phyloP scores from a whole-genome alignment of 2,888 invertebrate species.

The Koerneria pararmatus region DNA sequence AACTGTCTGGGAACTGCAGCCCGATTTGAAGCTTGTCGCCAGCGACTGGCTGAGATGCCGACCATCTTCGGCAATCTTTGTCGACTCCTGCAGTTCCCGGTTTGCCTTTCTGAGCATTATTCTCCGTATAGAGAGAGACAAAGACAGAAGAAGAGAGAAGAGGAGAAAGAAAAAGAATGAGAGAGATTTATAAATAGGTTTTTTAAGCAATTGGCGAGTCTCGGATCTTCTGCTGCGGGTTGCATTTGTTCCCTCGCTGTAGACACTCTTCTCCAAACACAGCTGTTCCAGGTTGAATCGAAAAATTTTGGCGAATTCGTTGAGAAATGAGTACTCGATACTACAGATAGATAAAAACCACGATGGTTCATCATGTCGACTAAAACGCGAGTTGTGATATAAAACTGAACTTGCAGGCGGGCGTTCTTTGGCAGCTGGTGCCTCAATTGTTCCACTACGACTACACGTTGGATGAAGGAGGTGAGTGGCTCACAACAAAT shows the following conservation, averaged over 20 bases:
- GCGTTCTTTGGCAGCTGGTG: constrained; percentile 85
- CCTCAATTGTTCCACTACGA: constrained; percentile 89
- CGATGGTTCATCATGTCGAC: background rate
- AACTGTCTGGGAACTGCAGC: constrained; percentile 93
- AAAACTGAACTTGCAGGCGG: constrained; percentile 61
- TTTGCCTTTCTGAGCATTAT: constrained; percentile 59
- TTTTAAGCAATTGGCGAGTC: constrained; percentile 74
- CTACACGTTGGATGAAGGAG: constrained; percentile 92
- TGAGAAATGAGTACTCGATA: constrained; percentile 63
- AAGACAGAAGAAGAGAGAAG: background rate
- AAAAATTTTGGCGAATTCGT: too few species aligned
- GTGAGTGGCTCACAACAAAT: constrained; percentile 60
- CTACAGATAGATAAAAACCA: constrained; percentile 63
- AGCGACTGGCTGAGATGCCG: constrained; percentile 78
- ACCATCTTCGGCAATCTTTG: constrained; percentile 81
- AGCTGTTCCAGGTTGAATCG: constrained; percentile 67
- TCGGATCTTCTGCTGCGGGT: constrained; percentile 82
- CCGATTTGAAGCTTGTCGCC: constrained; percentile 77
- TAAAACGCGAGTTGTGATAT: background rate
- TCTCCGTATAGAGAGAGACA: background rate
- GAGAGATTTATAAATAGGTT: constrained; percentile 2
- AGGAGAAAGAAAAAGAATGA: too few species aligned
- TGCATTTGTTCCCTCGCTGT: constrained; percentile 81
- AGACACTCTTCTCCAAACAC: constrained; percentile 80
- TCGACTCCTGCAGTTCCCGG: constrained; percentile 79